Evolutionary conservation across 1,140 invertebrate genomes (phyloP).

Genomic region (Bombyx mandarina): DNA sequence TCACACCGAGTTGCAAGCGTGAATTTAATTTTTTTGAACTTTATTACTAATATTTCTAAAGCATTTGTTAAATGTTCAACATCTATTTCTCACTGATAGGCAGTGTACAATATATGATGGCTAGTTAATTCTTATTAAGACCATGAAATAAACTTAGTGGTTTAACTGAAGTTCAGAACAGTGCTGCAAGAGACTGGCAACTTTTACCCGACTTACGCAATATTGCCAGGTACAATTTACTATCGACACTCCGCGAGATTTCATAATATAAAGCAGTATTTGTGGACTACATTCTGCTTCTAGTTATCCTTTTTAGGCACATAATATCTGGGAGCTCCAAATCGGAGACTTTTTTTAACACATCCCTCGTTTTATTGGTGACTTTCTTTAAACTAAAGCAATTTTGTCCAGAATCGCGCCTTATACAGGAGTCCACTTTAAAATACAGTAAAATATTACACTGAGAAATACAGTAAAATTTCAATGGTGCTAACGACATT

Average conservation of each 20-base stretch:
- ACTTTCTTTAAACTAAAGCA: too few species aligned
- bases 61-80: too few species aligned
- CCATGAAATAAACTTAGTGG: not conserved
- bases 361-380: too few species aligned
- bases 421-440: too few species aligned
- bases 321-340: too few species aligned
- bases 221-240: conserved; percentile 55
- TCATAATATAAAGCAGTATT: conserved; percentile 51
- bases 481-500: too few species aligned
- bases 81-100: too few species aligned
- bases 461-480: too few species aligned
- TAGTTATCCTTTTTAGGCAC: conserved; percentile 19
- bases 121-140: too few species aligned
- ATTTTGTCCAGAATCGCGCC: too few species aligned
- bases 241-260: conserved; percentile 53
- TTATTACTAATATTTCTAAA: conserved; percentile 1
- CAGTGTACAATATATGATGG: too few species aligned
- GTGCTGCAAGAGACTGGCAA: conserved; percentile 42
- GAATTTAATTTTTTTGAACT: conserved; percentile 13
- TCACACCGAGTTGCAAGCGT: conserved; percentile 13
- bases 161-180: conserved; percentile 46
- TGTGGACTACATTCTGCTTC: conserved; percentile 20
- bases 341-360: not conserved
- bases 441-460: too few species aligned
- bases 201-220: conserved; percentile 65